These are phyloP conservation scores for Osedax fenrisi DNA, from an alignment of 2,888 invertebrate genomes.

Conservation along the genomic window DNA sequence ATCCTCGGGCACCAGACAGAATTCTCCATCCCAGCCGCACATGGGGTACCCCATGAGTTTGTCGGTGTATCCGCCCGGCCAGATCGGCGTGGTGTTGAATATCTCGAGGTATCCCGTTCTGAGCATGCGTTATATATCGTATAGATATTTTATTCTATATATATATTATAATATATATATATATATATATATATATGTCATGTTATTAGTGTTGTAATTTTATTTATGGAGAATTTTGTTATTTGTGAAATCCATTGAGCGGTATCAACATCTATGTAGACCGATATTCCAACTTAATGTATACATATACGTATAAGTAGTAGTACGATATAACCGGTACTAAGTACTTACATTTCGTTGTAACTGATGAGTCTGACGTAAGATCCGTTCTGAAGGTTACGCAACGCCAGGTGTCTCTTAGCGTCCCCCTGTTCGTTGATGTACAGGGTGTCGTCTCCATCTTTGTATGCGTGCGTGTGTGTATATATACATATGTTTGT, in stretches of 20 bases:
- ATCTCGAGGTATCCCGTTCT: neutral
- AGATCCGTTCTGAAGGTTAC: conserved; percentile 27
- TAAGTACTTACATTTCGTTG: conserved; percentile 17
- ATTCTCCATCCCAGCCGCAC: conserved; percentile 39
- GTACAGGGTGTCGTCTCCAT: conserved; percentile 16
- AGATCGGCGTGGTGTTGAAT: conserved; percentile 16
- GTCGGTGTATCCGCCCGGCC: conserved; percentile 37
- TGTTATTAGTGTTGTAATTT: no score
- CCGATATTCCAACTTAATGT: no score
- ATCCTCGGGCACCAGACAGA: conserved; percentile 4
- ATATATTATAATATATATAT: no score
- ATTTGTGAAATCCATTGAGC: no score
- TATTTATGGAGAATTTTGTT: no score
- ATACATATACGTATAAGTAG: no score
- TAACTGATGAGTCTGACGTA: conserved; percentile 18
- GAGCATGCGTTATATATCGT: no score
- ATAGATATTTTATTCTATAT: no score
- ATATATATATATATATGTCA: no score
- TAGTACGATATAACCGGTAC: no score
- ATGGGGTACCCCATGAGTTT: conserved; percentile 36
- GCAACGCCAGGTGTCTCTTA: conserved; percentile 10
- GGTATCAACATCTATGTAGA: no score
- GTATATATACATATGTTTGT: no score
- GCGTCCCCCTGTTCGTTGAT: conserved; percentile 23
- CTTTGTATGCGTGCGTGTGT: neutral